A percentile compares a stretch with the other conserved stretches of the same genome.
Evolutionary conservation across 2,113 vertebrate species (phyloP).

Genomic region (Mesoclemmys tuberculata): DNA sequence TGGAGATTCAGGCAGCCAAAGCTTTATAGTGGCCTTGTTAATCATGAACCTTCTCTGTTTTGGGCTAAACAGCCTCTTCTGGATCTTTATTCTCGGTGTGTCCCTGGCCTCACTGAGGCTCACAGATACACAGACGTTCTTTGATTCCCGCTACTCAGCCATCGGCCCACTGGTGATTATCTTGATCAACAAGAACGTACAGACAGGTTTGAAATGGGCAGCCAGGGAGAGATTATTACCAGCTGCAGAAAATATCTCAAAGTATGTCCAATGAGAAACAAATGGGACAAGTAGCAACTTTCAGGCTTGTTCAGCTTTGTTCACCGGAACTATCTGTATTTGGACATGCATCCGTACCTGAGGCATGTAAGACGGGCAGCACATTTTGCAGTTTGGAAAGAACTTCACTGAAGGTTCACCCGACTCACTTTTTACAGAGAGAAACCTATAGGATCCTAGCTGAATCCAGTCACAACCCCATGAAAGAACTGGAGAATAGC

Average conservation of each 20-base stretch:
- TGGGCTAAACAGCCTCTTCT: constrained; percentile 43
- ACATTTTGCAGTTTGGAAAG: neutral
- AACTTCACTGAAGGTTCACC: neutral
- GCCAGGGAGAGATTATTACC: neutral
- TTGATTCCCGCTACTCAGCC: constrained; percentile 45
- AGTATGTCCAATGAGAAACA: neutral
- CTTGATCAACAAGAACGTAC: constrained; percentile 47
- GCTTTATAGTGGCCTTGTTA: constrained; percentile 34
- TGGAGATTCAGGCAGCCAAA: constrained; percentile 41
- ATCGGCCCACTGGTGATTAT: constrained; percentile 48
- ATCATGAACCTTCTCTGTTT: constrained; percentile 46
- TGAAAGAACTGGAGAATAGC: neutral
- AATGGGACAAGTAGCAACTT: neutral
- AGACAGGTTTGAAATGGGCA: neutral
- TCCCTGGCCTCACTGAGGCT: neutral
- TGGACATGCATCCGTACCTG: neutral
- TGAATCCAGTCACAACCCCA: neutral
- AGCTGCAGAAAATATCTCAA: neutral
- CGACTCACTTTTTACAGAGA: neutral
- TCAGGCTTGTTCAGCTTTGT: neutral
- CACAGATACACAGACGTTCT: constrained; percentile 34
- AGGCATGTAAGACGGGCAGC: neutral
- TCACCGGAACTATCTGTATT: neutral
- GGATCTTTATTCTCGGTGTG: constrained; percentile 35
- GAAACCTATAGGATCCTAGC: neutral